A percentile compares a stretch with the other conserved stretches of the same genome.
phyloP scores from a whole-genome alignment of 2,113 vertebrate genomes.

The Rhizomys pruinosus region DNA sequence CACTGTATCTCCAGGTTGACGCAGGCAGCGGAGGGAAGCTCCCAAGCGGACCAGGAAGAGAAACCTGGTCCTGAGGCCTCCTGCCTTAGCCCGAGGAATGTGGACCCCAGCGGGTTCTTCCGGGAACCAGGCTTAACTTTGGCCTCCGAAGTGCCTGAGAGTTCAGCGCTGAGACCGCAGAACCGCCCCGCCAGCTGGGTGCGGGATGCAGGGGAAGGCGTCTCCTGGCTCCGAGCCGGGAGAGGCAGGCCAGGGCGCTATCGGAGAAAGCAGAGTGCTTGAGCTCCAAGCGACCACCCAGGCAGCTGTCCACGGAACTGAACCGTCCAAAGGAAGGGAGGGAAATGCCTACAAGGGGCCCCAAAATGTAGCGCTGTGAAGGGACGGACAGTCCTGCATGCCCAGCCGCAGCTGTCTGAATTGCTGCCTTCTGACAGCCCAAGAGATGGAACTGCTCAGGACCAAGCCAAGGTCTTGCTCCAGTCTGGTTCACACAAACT shows the following conservation, averaged over 20 bases:
- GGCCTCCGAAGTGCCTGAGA: neutral
- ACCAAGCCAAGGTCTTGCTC: neutral
- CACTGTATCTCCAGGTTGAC: neutral
- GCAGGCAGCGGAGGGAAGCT: rapidly evolving
- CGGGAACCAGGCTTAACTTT: neutral
- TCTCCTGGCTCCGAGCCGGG: rapidly evolving
- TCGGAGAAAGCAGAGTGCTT: neutral
- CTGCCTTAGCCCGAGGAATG: neutral
- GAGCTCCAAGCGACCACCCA: neutral
- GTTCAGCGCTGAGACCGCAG: neutral
- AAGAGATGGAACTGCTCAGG: neutral
- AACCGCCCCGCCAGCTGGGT: neutral
- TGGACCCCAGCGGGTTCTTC: neutral
- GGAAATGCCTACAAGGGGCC: neutral
- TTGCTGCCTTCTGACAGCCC: neutral
- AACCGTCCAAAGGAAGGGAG: rapidly evolving
- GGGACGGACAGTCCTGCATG: too few relatives aligned
- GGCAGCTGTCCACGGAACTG: neutral
- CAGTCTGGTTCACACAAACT: neutral
- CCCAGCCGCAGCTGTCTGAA: neutral
- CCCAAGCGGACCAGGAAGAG: too few relatives aligned
- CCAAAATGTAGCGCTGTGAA: neutral
- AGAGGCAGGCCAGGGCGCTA: neutral
- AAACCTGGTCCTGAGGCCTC: rapidly evolving
- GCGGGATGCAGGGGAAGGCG: rapidly evolving